Percentiles rank a stretch among this genome's conserved stretches.
phyloP scores from a whole-genome alignment of 2,888 invertebrate species.

The Aleiodes leptofemur region DNA sequence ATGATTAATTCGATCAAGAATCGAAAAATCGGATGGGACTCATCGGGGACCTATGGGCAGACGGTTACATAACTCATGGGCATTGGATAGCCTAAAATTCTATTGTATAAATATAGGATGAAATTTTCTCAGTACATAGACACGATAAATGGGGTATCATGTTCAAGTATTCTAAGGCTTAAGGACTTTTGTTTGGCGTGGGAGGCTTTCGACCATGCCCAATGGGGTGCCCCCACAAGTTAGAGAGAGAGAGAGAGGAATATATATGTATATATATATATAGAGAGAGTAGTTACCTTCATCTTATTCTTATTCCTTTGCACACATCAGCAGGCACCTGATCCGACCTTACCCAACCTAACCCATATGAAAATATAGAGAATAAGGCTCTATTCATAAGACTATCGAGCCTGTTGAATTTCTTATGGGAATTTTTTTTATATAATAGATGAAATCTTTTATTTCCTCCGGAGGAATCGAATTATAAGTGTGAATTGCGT shows the following conservation, averaged over 20 bases:
- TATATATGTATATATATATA: too few relatives aligned
- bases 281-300: constrained; percentile 42
- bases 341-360: constrained; percentile 62
- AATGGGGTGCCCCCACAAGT: constrained; percentile 29
- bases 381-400: constrained; percentile 43
- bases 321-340: constrained; percentile 58
- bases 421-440: constrained; percentile 48
- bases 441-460: constrained; percentile 29
- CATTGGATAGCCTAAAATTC: constrained; percentile 58
- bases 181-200: constrained; percentile 75
- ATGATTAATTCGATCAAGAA: neutral
- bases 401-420: constrained; percentile 38
- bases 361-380: constrained; percentile 43
- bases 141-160: constrained; percentile 74
- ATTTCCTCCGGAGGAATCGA: neutral
- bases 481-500: constrained; percentile 33
- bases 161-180: constrained; percentile 73
- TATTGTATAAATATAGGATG: constrained; percentile 53
- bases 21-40: constrained; percentile 17
- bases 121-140: constrained; percentile 71
- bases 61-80: constrained; percentile 71
- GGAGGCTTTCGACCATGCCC: constrained; percentile 65
- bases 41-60: constrained; percentile 50
- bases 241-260: constrained; percentile 41
- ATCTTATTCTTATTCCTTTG: constrained; percentile 43